Evolutionary conservation across 2,888 invertebrate species (phyloP).

Genomic region (Monoplex corrugatus): DNA sequence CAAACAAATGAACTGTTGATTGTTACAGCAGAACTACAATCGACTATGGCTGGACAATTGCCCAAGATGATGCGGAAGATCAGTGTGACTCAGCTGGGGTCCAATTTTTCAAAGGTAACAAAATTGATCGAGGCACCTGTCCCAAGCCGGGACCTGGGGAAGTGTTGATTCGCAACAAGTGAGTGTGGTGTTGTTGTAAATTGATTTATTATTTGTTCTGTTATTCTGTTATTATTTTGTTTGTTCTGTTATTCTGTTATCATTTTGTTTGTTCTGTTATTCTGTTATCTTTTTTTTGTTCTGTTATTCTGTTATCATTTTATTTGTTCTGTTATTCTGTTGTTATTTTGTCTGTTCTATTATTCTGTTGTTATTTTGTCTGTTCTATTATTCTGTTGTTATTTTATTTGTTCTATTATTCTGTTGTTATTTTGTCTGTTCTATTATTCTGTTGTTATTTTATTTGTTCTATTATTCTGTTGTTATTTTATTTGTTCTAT

Average conservation of each 20-base stretch:
- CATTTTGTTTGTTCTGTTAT: too few relatives aligned
- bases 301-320: too few relatives aligned
- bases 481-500: too few relatives aligned
- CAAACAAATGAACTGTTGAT: neutral
- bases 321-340: too few relatives aligned
- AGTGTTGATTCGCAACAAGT: constrained; percentile 78
- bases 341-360: neutral
- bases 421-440: too few relatives aligned
- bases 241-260: too few relatives aligned
- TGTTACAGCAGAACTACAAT: neutral
- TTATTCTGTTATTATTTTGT: too few relatives aligned
- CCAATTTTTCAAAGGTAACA: constrained; percentile 77
- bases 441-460: too few relatives aligned
- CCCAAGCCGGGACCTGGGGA: constrained; percentile 73
- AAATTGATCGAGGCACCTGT: constrained; percentile 70
- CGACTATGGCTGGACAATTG: constrained; percentile 60
- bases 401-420: too few relatives aligned
- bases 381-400: too few relatives aligned
- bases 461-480: too few relatives aligned
- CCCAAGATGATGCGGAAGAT: constrained; percentile 75
- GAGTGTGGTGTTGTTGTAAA: constrained; percentile 31
- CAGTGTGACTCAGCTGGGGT: constrained; percentile 72
- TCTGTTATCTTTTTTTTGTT: too few relatives aligned
- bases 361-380: neutral
- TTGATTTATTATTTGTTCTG: neutral